Percentiles rank a stretch among this genome's conserved stretches.
phyloP scores from a whole-genome alignment of 2,888 invertebrate species.

The Tetranychus piercei region DNA sequence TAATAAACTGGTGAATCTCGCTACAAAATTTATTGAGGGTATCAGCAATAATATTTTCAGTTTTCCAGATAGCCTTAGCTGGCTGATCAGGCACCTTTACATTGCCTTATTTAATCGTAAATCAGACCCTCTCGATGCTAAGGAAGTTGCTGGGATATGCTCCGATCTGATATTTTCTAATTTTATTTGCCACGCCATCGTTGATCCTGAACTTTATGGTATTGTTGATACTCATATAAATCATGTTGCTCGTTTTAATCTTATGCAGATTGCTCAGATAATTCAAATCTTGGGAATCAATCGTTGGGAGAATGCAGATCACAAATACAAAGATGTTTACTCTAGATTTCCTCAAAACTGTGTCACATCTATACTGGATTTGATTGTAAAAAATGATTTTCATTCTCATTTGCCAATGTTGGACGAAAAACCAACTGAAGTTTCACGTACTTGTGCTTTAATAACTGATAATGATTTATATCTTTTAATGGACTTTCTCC shows the following conservation, averaged over 20 bases:
- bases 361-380: constrained; percentile 56
- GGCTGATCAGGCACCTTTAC: constrained; percentile 70
- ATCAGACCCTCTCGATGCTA: constrained; percentile 33
- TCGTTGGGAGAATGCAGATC: constrained; percentile 59
- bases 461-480: constrained; percentile 47
- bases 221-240: constrained; percentile 62
- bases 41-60: constrained; percentile 66
- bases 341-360: constrained; percentile 49
- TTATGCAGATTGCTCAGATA: constrained; percentile 61
- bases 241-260: constrained; percentile 65
- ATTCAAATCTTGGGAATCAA: constrained; percentile 72
- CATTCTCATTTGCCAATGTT: constrained; percentile 20
- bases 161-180: constrained; percentile 79
- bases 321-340: constrained; percentile 54
- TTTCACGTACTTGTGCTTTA: constrained; percentile 46
- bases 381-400: constrained; percentile 41
- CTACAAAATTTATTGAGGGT: constrained; percentile 60
- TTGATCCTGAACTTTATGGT: constrained; percentile 85
- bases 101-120: constrained; percentile 43
- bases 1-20: constrained; percentile 54
- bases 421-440: constrained; percentile 41
- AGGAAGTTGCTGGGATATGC: constrained; percentile 47
- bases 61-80: constrained; percentile 71
- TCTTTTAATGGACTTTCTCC: constrained; percentile 15
- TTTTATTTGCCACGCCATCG: constrained; percentile 87